Base-by-base conservation (phyloP, 2,113 vertebrate species). In the Vulpes lagopus region DNA sequence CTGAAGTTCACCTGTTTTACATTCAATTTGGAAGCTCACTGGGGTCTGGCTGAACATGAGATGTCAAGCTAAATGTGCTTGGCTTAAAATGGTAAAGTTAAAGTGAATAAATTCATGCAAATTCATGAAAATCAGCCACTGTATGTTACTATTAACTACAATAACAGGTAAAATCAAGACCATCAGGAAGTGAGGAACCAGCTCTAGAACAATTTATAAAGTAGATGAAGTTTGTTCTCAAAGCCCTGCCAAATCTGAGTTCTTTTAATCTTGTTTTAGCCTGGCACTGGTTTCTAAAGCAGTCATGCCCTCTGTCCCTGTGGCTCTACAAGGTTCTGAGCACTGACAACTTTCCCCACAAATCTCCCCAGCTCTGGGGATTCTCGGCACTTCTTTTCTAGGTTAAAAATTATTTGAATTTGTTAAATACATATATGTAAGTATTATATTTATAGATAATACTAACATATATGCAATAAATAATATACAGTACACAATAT, bases 1-100 rank as follows among this genome's bases (percentile, higher is more conserved):
- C 64, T 88, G 30, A 92, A 71, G 3, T n/a, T 85, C 30, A 71
- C 15, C 35, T 83, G 25, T 96, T 97, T 97, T 90, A 80, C 0
- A 1, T 94, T 97, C 74, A 67, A 30, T 95, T 95, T 95, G 79
- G 79, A 90, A 96, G 67, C 65, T 96, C 15, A 1, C 32, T 64
- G 97, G 85, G 55, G 74, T 53, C 91, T 95, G 57, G 43, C 20
- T 87, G 25, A 62, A 93, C 43, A 79, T 82, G 19, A 98, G 91
- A 83, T 78, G 17, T 57, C 81, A 93, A 93, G 49, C 14, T 92
- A 93, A 89, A 89, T 95, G 27, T 80, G 27, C 25, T 89, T 93
- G 19, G 3, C 80, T 93, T 91, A 79, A 96, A 96, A 79, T 91
- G 53, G 27, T 22, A 87, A 82, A 86, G 8, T 83, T 57, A 89